Conservation (phyloP, 2,888 invertebrate genomes). For the Esperia sulphurella region DNA sequence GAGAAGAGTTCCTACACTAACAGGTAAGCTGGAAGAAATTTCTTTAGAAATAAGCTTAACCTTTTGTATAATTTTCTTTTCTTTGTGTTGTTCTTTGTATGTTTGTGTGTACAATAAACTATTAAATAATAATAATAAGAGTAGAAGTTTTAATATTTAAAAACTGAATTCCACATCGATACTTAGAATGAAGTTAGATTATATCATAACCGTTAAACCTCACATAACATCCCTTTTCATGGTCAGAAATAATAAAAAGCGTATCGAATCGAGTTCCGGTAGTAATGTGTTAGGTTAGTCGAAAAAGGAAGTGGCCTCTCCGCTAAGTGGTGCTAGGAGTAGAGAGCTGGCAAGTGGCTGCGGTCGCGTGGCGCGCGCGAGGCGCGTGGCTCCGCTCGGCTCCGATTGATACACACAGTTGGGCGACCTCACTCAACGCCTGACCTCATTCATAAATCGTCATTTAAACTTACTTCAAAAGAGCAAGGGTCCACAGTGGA, state of each 20-base stretch:
- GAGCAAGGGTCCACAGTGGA: slow-evolving; percentile 49
- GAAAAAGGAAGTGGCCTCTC: slow-evolving; percentile 26
- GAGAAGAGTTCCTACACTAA: too few species aligned
- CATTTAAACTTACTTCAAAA: slow-evolving; percentile 63
- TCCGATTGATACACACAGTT: slow-evolving; percentile 49
- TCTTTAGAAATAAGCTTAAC: too few species aligned
- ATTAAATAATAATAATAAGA: too few species aligned
- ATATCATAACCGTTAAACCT: too few species aligned
- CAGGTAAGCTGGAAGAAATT: too few species aligned
- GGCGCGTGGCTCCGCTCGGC: slow-evolving; percentile 14
- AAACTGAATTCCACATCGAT: too few species aligned
- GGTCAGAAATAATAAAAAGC: slow-evolving; percentile 2
- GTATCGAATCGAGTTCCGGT: slow-evolving; percentile 18
- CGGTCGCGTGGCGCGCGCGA: slow-evolving; percentile 10
- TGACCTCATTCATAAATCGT: slow-evolving; percentile 76
- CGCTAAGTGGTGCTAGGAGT: slow-evolving; percentile 14
- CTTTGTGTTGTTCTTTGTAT: too few species aligned
- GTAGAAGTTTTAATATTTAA: too few species aligned
- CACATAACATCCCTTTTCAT: too few species aligned
- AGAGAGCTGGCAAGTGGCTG: slow-evolving; percentile 6
- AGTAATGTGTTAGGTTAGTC: slow-evolving; percentile 5
- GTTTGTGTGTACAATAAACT: too few species aligned
- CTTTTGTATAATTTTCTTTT: too few species aligned
- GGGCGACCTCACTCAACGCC: slow-evolving; percentile 57
- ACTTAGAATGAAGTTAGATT: too few species aligned